Evolutionary conservation across 2,797 vertebrate species (phyloP).

Genomic region (Epinephelus coioides): DNA sequence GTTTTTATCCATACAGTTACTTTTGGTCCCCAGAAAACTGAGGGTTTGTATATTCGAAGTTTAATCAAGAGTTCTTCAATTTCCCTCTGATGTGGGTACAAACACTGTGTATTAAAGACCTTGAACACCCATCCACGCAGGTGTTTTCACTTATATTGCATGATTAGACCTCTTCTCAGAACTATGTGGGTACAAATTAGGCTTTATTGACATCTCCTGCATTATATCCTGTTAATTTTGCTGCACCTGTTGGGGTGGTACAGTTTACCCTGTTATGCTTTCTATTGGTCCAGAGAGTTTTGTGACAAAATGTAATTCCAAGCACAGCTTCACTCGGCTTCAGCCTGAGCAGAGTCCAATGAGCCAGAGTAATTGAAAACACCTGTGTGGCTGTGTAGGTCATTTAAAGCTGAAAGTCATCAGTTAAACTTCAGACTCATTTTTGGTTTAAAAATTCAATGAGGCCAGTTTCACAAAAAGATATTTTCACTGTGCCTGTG

Average conservation of each 20-base stretch:
- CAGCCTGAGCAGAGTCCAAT: not conserved
- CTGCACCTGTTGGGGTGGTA: not conserved
- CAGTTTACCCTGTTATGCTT: not conserved
- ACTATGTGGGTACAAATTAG: not conserved
- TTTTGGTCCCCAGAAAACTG: not conserved
- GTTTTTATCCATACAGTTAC: not conserved
- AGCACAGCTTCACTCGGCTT: not conserved
- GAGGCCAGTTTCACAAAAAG: not conserved
- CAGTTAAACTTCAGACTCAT: constrained; percentile 5
- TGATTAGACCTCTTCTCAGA: not conserved
- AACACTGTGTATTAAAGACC: not conserved
- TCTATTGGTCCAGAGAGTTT: not conserved
- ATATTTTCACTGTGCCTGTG: not conserved
- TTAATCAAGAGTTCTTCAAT: not conserved
- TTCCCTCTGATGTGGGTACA: not conserved
- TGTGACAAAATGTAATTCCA: not conserved
- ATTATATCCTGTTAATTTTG: not conserved
- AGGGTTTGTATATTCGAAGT: not conserved
- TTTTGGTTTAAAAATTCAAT: constrained; percentile 10
- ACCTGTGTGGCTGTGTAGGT: not conserved
- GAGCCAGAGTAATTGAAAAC: not conserved
- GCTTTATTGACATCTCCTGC: not conserved
- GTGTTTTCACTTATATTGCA: not conserved
- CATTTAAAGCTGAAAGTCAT: not conserved
- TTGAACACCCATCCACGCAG: not conserved